These are phyloP conservation scores for Lasioglossum vierecki DNA, from an alignment of 2,888 invertebrate genomes.

Conservation along the genomic window DNA sequence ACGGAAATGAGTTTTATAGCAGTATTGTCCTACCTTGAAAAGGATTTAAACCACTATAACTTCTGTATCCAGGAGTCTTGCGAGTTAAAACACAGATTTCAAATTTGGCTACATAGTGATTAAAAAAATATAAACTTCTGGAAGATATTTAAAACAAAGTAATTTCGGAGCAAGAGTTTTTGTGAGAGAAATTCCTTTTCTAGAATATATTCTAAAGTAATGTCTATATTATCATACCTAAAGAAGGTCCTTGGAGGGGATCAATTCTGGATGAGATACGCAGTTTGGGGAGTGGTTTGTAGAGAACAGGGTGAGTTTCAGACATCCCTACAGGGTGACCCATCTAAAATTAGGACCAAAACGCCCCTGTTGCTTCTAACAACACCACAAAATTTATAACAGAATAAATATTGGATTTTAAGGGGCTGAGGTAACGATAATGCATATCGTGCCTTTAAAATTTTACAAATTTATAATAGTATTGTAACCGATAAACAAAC, in stretches of 20 bases:
- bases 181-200: background rate
- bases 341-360: background rate
- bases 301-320: background rate
- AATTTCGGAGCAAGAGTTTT: background rate
- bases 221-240: background rate
- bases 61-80: background rate
- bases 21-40: background rate
- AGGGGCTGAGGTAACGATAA: background rate
- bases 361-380: background rate
- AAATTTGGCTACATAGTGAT: background rate
- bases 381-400: background rate
- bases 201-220: background rate
- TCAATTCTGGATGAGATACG: background rate
- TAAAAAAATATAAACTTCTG: background rate
- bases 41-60: background rate
- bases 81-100: background rate
- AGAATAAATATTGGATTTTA: background rate
- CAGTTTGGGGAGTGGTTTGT: background rate
- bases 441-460: too few relatives aligned
- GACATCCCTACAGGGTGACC: background rate
- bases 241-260: background rate
- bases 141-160: background rate
- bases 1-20: background rate
- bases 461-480: too few relatives aligned
- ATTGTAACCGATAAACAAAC: background rate